Conservation (phyloP, 2,888 invertebrate species). For the Disparrhopalites patrizii region DNA sequence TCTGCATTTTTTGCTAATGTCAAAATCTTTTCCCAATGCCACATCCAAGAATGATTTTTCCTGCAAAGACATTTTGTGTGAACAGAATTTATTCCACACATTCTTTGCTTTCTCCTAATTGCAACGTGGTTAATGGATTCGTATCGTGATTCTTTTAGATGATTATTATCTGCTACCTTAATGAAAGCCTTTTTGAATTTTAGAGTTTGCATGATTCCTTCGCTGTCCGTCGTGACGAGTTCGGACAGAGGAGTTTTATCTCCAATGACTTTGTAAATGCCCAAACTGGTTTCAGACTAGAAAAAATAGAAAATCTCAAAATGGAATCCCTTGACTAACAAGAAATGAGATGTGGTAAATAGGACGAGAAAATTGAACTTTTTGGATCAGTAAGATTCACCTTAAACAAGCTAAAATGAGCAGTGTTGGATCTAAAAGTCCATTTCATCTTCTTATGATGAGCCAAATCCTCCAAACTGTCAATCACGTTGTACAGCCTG, state of each 20-base stretch:
- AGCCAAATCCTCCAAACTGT: constrained; percentile 41
- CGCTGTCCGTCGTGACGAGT: constrained; percentile 33
- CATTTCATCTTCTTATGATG: constrained; percentile 37
- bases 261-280: constrained; percentile 42
- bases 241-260: constrained; percentile 29
- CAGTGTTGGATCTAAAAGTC: constrained; percentile 44
- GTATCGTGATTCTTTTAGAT: background rate
- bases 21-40: constrained; percentile 40
- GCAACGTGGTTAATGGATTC: no score
- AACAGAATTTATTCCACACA: no score
- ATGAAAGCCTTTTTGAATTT: constrained; percentile 42
- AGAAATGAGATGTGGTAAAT: no score
- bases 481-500: constrained; percentile 40
- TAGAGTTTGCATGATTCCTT: constrained; percentile 38
- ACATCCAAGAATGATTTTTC: constrained; percentile 47
- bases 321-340: background rate
- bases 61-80: constrained; percentile 33
- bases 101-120: no score
- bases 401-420: constrained; percentile 41
- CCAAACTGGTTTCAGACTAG: constrained; percentile 35
- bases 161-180: constrained; percentile 32
- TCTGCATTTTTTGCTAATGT: constrained; percentile 33
- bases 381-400: no score
- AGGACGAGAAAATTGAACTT: no score
- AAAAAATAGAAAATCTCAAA: background rate